Base-by-base conservation (phyloP, 2,113 vertebrate species). In the Catharus minimus region DNA sequence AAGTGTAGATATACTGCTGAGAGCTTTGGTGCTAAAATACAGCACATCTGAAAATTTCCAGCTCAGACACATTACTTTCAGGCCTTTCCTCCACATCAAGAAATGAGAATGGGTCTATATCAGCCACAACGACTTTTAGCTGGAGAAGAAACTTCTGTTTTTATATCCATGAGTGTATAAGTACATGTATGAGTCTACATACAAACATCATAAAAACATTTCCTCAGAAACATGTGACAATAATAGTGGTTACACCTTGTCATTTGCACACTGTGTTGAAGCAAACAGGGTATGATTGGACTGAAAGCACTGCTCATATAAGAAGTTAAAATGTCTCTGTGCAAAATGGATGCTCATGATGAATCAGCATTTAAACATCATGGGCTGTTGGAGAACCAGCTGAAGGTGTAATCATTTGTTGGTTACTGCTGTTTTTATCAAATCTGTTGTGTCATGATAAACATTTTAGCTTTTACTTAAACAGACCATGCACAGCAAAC, bases 291-390 rank as follows among this genome's bases (percentile, higher is more conserved):
- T 28, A 73, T 8, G 24, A 38, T 7, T 68, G 65, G 61, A 49
- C 50, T 65, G 22, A 92, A 96, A 92, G 5, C 15, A 79, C 28
- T 71, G 65, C 64, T 60, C 82, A 86, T 69, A 36, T 39, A 75
- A 83, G 23, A 73, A 87, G 8, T 20, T 78, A 62, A 82, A 96
- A 95, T 50, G 10, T 18, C 20, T 49, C 6, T 39, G 9, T 78
- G 39, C 24, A 89, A 58, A 95, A 88, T 15, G 36, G 32, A 66
- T 69, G 4, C 76, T 83, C 85, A 43, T 68, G 18, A 82, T 94
- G 91, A 93, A 92, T 66, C 50, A 89, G 10, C 27, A 73, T 86
- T 96, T 96, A 96, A 92, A 80, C 9, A 75, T 88, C 91, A 91
- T 65, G 24, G 28, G 16, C 52, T 82, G 27, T 38, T 32, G 10